Evolutionary conservation across 2,113 vertebrate species (phyloP).

Genomic region (Labeo rohita): DNA sequence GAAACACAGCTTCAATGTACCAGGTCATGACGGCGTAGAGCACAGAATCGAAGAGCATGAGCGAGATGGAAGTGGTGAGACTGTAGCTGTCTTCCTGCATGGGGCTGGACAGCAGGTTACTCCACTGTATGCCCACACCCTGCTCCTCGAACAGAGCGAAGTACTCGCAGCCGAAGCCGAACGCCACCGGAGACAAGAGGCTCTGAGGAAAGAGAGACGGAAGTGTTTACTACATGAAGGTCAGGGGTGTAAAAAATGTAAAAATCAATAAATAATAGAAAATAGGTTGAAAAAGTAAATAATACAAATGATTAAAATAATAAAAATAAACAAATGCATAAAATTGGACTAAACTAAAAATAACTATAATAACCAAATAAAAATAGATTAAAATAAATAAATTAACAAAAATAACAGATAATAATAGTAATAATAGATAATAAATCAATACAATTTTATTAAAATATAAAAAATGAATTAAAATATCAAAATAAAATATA

Average conservation of each 20-base stretch:
- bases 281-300: neutral
- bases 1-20: conserved; percentile 96
- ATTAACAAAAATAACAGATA: neutral
- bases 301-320: neutral
- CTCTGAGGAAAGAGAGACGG: conserved; percentile 76
- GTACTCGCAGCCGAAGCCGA: conserved; percentile 95
- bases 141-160: conserved; percentile 96
- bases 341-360: neutral
- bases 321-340: neutral
- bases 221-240: neutral
- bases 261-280: neutral
- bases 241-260: neutral
- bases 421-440: neutral
- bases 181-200: conserved; percentile 93
- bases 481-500: no score
- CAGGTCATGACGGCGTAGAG: conserved; percentile 93
- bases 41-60: conserved; percentile 92
- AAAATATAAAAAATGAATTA: no score
- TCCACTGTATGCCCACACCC: conserved; percentile 95
- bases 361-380: neutral
- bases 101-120: conserved; percentile 90
- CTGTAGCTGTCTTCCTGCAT: conserved; percentile 89
- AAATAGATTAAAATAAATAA: neutral
- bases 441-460: no score
- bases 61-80: conserved; percentile 87